A percentile compares a stretch with the other conserved stretches of the same genome.
Conservation (phyloP, 2,113 vertebrate genomes). For the Trematocara stigmaticum region DNA sequence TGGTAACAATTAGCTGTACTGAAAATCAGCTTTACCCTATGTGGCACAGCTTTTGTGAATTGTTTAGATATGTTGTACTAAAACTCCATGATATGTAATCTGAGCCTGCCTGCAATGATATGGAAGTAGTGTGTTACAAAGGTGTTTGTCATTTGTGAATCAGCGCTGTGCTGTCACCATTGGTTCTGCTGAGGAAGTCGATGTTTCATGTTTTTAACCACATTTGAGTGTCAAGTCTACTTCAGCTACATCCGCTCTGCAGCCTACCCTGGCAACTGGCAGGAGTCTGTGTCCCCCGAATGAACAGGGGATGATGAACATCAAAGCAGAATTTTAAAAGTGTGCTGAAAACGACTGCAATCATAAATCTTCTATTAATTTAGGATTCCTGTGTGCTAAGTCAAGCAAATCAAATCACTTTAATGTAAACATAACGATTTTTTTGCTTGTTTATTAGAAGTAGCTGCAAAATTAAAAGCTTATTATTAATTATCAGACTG, state of each 20-base stretch:
- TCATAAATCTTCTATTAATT: background rate
- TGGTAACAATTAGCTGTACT: background rate
- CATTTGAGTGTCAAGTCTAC: constrained; percentile 59
- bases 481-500: background rate
- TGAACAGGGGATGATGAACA: constrained; percentile 1
- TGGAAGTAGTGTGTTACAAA: constrained; percentile 25
- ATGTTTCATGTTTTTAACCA: constrained; percentile 73
- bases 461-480: background rate
- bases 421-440: background rate
- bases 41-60: background rate
- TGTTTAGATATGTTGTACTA: background rate
- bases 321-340: background rate
- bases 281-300: background rate
- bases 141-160: constrained; percentile 73
- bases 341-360: background rate
- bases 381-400: background rate
- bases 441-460: background rate
- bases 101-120: background rate
- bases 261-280: constrained; percentile 10
- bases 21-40: background rate
- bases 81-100: background rate
- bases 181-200: constrained; percentile 71
- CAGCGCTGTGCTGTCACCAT: constrained; percentile 47
- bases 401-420: background rate
- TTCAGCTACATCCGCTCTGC: constrained; percentile 59